These are phyloP conservation scores for Sphenopsis melanotis DNA, from an alignment of 2,797 vertebrate genomes.

Conservation along the genomic window DNA sequence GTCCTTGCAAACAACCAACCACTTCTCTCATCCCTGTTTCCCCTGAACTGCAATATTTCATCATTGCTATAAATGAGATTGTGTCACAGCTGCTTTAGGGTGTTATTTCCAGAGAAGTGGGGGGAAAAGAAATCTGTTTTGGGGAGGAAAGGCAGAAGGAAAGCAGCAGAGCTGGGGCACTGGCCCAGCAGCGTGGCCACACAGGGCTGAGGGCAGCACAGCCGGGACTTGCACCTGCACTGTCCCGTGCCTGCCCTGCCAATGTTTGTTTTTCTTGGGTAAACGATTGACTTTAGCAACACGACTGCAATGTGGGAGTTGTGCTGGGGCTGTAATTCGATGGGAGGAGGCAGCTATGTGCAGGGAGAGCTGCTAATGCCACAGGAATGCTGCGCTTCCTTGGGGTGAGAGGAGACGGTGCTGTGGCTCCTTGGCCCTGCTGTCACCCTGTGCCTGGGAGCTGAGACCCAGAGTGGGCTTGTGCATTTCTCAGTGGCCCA, in stretches of 20 bases:
- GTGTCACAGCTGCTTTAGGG: not conserved
- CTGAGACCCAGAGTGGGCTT: fast-evolving
- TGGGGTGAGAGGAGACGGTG: not conserved
- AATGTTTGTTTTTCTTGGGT: slow-evolving; percentile 58
- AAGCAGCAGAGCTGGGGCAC: fast-evolving
- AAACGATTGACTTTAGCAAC: slow-evolving; percentile 54
- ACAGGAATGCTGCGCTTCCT: slow-evolving; percentile 6
- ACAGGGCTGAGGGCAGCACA: not conserved
- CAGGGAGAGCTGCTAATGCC: slow-evolving; percentile 51
- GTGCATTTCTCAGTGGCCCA: not conserved
- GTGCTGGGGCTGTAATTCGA: slow-evolving; percentile 10
- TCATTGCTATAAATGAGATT: not conserved
- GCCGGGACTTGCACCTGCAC: fast-evolving
- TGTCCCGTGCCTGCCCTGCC: not conserved
- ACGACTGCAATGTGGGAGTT: not conserved
- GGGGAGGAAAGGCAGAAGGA: not conserved
- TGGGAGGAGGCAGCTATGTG: slow-evolving; percentile 35
- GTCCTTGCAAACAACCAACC: not conserved
- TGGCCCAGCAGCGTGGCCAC: fast-evolving
- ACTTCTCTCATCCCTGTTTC: not conserved
- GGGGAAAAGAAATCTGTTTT: fast-evolving
- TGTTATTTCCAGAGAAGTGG: not conserved
- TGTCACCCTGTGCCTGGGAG: not conserved
- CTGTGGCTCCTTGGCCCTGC: not conserved
- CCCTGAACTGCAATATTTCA: not conserved